These are phyloP conservation scores for Vulpes lagopus DNA, from an alignment of 2,113 vertebrate species.

Conservation along the genomic window DNA sequence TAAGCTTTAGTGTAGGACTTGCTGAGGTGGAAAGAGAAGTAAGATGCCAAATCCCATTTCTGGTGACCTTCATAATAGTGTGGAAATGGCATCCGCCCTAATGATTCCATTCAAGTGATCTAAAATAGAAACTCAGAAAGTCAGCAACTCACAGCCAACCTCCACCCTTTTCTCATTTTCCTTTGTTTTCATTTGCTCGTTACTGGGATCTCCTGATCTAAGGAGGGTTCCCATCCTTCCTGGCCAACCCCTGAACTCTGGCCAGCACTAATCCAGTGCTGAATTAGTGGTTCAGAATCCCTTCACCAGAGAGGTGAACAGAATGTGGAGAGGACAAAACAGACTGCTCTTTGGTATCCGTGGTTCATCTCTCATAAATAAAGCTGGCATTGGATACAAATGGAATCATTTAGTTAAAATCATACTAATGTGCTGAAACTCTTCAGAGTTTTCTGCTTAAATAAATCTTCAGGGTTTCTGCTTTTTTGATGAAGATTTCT, in stretches of 20 bases:
- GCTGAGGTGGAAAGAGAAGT: slow-evolving; percentile 19
- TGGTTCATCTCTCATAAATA: not conserved
- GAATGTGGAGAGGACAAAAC: not conserved
- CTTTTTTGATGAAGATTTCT: not conserved
- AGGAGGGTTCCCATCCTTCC: slow-evolving; percentile 66
- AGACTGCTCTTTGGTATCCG: not conserved
- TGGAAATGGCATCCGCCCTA: slow-evolving; percentile 47
- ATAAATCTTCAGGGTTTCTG: not conserved
- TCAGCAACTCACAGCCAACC: not conserved
- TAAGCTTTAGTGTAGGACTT: not conserved
- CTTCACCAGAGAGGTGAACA: slow-evolving; percentile 26
- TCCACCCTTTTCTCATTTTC: slow-evolving; percentile 62
- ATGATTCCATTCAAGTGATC: slow-evolving; percentile 42
- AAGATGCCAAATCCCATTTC: not conserved
- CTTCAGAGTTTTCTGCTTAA: slow-evolving; percentile 7
- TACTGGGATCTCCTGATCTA: slow-evolving; percentile 46
- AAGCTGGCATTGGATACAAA: not conserved
- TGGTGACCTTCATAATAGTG: slow-evolving; percentile 33
- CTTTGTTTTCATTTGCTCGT: slow-evolving; percentile 49
- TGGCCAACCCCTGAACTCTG: slow-evolving; percentile 62
- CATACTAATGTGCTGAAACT: not conserved
- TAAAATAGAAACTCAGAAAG: slow-evolving; percentile 69
- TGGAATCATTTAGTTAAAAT: not conserved
- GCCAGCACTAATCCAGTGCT: not conserved
- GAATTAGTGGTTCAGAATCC: slow-evolving; percentile 43